Base-by-base conservation (phyloP, 2,888 invertebrate genomes). In the Sisyra terminalis region DNA sequence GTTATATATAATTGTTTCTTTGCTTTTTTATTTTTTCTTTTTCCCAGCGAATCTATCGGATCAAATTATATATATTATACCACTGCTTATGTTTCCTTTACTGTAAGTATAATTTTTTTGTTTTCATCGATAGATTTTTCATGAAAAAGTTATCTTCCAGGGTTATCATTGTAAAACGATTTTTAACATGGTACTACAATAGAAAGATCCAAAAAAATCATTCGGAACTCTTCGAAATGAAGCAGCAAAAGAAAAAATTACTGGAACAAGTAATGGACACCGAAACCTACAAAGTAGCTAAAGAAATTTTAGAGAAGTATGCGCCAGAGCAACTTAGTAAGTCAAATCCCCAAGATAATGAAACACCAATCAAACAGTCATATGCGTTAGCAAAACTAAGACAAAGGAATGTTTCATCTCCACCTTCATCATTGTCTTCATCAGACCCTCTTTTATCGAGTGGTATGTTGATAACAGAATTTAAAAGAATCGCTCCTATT, bases 241-340 rank as follows among this genome's bases (percentile, higher is more conserved):
- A 76, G 51, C 75, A 75, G n/a, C 78, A 88, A 54, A 93, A 89
- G 57, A 84, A 79, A 58, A 79, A 83, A 58, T 78, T 96, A 48
- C 65, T 98, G 44, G 93, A 97, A 55, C 83, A 89, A 57, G 94
- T 98, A 29, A 94, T 89, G 79, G 94, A 97, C 57, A 96, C 82
- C 30, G 96, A 97, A 64, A 96, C 93, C 1, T 98, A 94, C 59
- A 97, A 96, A 68, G 85, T 76, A 39, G 92, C 92, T 4, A 87
- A 84, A 60, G 79, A 82, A 58, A 86, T 93, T 50, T 65, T 93
- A 44, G 82, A 89, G 60, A 86, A 84, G 58, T 92, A 80, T 65
- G 90, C 78, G 46, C 78, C 78, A 15, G 74, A 75, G 49, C 68
- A 70, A 50, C 55, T 71, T 13, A 55, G 54, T 48, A 59, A 60